Percentiles rank a stretch among this genome's conserved stretches.
These are phyloP conservation scores for Drosophila lutescens DNA, from an alignment of 2,888 invertebrate species.

Conservation along the genomic window DNA sequence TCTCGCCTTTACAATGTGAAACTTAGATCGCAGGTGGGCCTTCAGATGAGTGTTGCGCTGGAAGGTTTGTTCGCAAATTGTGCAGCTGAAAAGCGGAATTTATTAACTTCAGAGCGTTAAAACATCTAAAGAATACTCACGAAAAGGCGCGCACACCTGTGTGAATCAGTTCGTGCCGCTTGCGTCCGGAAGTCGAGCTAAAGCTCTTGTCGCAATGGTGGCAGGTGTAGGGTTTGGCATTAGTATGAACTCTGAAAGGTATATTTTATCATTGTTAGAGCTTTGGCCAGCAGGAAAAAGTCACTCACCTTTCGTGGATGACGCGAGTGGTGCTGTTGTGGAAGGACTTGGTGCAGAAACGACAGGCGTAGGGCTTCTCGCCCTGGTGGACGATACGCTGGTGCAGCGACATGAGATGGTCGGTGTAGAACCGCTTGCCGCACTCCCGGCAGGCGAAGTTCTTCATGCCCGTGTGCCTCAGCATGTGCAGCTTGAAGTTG, in stretches of 20 bases:
- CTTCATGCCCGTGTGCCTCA: conserved; percentile 60
- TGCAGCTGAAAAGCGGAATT: conserved; percentile 43
- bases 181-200: conserved; percentile 78
- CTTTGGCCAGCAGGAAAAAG: background rate
- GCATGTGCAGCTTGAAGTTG: conserved; percentile 67
- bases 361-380: conserved; percentile 81
- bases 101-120: background rate
- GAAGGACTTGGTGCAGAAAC: conserved; percentile 74
- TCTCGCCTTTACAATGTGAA: conserved; percentile 28
- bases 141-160: conserved; percentile 57
- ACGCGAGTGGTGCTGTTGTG: conserved; percentile 78
- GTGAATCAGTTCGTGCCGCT: conserved; percentile 71
- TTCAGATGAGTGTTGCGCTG: conserved; percentile 67
- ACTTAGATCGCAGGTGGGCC: conserved; percentile 62
- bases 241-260: conserved; percentile 75
- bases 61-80: conserved; percentile 55
- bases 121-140: conserved; percentile 39
- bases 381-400: conserved; percentile 73
- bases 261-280: background rate
- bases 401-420: conserved; percentile 56
- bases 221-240: conserved; percentile 78
- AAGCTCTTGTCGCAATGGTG: conserved; percentile 75
- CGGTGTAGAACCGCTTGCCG: conserved; percentile 56
- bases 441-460: conserved; percentile 57
- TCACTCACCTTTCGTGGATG: conserved; percentile 77